Evolutionary conservation across 92 coral and sea anemone species (phyloP).

Genomic region (Pocillopora meandrina): DNA sequence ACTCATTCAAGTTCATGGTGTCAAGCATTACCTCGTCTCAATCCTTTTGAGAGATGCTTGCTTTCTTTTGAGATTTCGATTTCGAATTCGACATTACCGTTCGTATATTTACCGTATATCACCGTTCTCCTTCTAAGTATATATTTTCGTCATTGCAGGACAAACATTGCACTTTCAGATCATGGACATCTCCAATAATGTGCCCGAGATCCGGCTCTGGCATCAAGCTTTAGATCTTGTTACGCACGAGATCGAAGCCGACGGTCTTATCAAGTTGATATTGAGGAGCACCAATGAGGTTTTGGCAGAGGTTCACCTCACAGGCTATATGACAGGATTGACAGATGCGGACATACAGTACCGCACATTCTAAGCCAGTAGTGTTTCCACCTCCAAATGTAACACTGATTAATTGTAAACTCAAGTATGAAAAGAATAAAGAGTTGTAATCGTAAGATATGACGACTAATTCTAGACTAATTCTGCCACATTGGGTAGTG

Average conservation of each 20-base stretch:
- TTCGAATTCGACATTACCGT: neutral
- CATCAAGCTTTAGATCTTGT: neutral
- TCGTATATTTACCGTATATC: too few relatives aligned
- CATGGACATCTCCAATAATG: conserved; percentile 39
- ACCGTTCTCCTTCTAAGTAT: neutral
- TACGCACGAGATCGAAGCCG: neutral
- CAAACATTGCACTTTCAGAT: conserved; percentile 34
- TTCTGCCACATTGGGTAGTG: too few relatives aligned
- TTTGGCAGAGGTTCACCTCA: conserved; percentile 23
- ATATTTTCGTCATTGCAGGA: neutral
- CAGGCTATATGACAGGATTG: conserved; percentile 12
- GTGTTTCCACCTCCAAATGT: neutral
- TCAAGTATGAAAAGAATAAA: too few relatives aligned
- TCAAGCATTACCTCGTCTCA: too few relatives aligned
- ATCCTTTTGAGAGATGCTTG: too few relatives aligned
- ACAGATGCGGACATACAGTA: conserved; percentile 17
- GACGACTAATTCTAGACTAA: too few relatives aligned
- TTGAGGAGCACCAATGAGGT: neutral
- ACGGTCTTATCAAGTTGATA: conserved; percentile 18
- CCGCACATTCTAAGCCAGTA: neutral
- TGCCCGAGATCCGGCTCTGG: conserved; percentile 15
- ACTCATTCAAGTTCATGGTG: neutral
- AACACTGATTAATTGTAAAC: neutral
- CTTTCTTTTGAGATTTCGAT: too few relatives aligned
- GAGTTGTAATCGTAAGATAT: too few relatives aligned